A percentile compares a stretch with the other conserved stretches of the same genome.
phyloP scores from a whole-genome alignment of 2,113 vertebrate species.

The Mormyrus iriodes region DNA sequence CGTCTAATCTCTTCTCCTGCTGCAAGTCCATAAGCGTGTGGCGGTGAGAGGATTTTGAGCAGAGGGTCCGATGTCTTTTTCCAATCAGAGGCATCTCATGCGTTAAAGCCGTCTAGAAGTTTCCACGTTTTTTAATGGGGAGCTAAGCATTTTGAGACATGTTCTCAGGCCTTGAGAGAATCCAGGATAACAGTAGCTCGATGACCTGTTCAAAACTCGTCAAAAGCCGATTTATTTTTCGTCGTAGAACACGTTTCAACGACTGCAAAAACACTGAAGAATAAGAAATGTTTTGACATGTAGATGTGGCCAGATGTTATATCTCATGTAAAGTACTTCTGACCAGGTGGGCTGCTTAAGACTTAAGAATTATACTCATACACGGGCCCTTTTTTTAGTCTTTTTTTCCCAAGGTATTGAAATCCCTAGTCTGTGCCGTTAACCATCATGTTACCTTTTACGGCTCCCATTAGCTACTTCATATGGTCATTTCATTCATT shows the following conservation, averaged over 20 bases:
- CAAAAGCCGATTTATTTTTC: neutral
- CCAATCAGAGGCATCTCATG: neutral
- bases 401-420: neutral
- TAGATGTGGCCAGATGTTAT: neutral
- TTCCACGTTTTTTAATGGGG: neutral
- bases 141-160: neutral
- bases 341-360: neutral
- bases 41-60: neutral
- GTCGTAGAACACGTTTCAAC: neutral
- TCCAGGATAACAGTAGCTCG: neutral
- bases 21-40: neutral
- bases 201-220: neutral
- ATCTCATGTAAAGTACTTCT: neutral
- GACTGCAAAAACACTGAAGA: neutral
- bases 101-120: neutral
- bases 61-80: neutral
- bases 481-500: neutral
- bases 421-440: neutral
- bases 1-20: conserved; percentile 1
- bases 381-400: neutral
- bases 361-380: neutral
- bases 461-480: neutral
- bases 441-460: neutral
- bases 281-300: conserved; percentile 4
- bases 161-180: neutral